Evolutionary conservation across 2,113 vertebrate genomes (phyloP), one percentile per base, ranked within the genome.

Genomic region (Clupea harengus): DNA sequence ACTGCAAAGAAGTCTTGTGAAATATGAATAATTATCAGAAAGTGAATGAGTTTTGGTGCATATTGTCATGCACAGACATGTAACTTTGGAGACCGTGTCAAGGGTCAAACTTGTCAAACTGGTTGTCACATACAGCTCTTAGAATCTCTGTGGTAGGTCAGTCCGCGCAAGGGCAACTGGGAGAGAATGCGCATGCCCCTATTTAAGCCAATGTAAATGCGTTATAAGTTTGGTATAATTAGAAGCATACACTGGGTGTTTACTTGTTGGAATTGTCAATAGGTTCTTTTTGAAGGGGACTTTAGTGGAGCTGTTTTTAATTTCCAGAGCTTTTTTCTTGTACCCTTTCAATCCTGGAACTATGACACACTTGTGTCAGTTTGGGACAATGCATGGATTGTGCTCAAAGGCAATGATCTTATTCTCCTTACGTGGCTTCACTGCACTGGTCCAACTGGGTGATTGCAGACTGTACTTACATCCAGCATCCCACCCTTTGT

Each of bases 371-470:
- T 86, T 84, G 67, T 86, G 86, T 87, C 72, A 87, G 57, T 84
- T 80, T 81, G 75, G 82, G 46, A 89, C 86, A 89, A 87, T 89
- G 45, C 54, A 32, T 82, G 80, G 80, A 86, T 82, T 89, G 86
- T 87, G 52, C 84, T 85, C 18, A 10, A 46, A 89, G 88, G 84
- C 85, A 86, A 86, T 88, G 57, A 89, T 86, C 52, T 78, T 84
- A 85, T 52, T 49, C 81, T 84, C 78, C 60, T 86, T 89, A 52
- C 17, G 46, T 81, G 60, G 75, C 44, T 28, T 84, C 64, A 67
- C 50, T 85, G 46, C 54, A 0, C 25, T 78, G 45, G 45, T 81
- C 49, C 28, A 85, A 39, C 15, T 47, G 84, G 50, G 75, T 64
- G 46, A 57, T 87, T n/a, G 39, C 39, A 39, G 39, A 39, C 39